Evolutionary conservation across 30 jellyfish, hydroid and myxozoan species (phyloP).

Genomic region (Chironex yamaguchii): DNA sequence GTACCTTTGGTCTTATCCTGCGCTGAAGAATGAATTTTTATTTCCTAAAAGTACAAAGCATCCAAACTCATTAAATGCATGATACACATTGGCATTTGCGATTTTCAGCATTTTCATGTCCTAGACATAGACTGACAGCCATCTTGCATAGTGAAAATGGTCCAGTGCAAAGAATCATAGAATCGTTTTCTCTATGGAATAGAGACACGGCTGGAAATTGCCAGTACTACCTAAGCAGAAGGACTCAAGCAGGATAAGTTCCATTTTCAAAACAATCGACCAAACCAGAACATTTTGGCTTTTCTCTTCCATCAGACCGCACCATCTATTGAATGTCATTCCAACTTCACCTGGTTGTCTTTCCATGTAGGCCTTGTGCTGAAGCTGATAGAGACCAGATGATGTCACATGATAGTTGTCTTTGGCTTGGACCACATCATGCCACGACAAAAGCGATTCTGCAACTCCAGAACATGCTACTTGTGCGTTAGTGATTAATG

Average conservation of each 20-base stretch:
- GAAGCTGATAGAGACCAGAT: constrained; percentile 4
- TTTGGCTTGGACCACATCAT: constrained; percentile 11
- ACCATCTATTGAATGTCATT: neutral
- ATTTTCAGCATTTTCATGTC: neutral
- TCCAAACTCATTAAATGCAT: constrained; percentile 1
- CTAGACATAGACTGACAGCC: constrained; percentile 15
- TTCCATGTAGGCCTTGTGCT: neutral
- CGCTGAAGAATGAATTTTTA: no score
- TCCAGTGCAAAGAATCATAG: no score
- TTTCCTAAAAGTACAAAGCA: constrained; percentile 16
- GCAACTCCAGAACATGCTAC: constrained; percentile 35
- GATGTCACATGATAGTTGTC: constrained; percentile 35
- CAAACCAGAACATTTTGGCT: constrained; percentile 7
- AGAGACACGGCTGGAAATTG: no score
- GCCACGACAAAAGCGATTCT: constrained; percentile 14
- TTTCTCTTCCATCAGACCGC: neutral
- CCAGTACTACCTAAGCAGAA: neutral
- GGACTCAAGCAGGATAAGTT: neutral
- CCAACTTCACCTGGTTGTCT: neutral
- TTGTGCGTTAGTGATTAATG: neutral
- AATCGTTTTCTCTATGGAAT: no score
- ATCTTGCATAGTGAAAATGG: constrained; percentile 8
- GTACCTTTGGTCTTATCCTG: constrained; percentile 1
- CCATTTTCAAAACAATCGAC: constrained; percentile 1
- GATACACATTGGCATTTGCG: constrained; percentile 16